These are phyloP conservation scores for Ceyx melanurus DNA, from an alignment of 2,113 vertebrate genomes.

Conservation along the genomic window DNA sequence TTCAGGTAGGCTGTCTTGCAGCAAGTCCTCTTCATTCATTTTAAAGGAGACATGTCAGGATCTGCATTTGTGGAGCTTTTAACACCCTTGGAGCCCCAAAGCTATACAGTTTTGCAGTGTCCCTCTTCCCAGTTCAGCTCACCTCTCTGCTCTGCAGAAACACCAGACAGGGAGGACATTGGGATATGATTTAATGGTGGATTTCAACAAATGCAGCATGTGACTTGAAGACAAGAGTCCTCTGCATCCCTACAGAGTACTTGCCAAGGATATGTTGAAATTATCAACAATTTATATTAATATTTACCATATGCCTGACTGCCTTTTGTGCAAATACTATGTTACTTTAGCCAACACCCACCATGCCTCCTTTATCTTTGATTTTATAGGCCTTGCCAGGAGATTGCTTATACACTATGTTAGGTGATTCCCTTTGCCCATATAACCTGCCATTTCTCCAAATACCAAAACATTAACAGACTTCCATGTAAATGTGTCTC, in stretches of 20 bases:
- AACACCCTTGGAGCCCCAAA: background rate
- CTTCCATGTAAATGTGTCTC: background rate
- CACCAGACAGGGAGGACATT: background rate
- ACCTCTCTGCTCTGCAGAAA: background rate
- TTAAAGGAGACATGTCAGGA: background rate
- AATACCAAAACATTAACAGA: background rate
- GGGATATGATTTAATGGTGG: background rate
- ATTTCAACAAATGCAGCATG: background rate
- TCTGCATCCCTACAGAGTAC: background rate
- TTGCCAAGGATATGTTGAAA: background rate
- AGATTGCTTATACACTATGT: background rate
- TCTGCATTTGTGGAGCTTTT: background rate
- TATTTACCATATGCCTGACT: background rate
- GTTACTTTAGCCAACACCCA: background rate
- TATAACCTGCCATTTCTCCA: background rate
- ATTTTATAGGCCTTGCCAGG: background rate
- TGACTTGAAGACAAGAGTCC: background rate
- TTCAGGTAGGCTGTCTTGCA: background rate
- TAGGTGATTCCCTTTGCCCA: background rate
- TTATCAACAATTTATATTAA: background rate
- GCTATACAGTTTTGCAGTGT: background rate
- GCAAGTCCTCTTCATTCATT: background rate
- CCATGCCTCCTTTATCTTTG: background rate
- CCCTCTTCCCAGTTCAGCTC: background rate
- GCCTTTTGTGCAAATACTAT: background rate